phyloP scores from a whole-genome alignment of 2,888 invertebrate genomes.

The Dryomyza anilis region DNA sequence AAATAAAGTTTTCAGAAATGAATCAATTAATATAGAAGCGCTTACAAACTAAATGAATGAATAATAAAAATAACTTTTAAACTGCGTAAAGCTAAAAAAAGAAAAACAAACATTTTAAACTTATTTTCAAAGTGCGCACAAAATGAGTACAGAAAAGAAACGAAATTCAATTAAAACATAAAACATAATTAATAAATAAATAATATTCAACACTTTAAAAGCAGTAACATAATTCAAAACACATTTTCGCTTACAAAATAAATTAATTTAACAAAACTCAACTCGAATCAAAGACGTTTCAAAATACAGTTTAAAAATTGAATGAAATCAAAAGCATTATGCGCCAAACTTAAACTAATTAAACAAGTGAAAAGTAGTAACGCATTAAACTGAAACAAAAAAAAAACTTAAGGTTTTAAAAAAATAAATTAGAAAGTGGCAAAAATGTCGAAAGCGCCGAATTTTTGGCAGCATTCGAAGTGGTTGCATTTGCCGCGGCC shows the following conservation, averaged over 20 bases:
- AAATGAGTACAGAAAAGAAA: neutral
- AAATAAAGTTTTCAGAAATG: neutral
- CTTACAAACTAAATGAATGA: neutral
- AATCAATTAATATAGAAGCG: neutral
- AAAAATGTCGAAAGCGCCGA: constrained; percentile 36
- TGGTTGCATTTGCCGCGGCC: constrained; percentile 23
- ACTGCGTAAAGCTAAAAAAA: too few species aligned
- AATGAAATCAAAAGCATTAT: neutral
- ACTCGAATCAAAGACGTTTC: neutral
- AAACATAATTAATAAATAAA: neutral
- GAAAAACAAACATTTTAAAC: neutral
- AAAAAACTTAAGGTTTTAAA: constrained; percentile 24
- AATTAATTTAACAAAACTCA: constrained; percentile 1
- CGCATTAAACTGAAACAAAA: neutral
- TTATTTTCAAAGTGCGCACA: neutral
- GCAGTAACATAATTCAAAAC: neutral
- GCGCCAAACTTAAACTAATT: neutral
- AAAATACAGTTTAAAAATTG: neutral
- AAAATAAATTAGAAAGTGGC: constrained; percentile 42
- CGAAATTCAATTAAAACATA: neutral
- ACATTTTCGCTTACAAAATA: neutral
- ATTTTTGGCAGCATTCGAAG: constrained; percentile 33
- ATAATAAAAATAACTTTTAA: too few species aligned
- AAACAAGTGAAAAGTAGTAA: neutral
- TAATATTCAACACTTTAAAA: neutral